A percentile compares a stretch with the other conserved stretches of the same genome.
phyloP scores from a whole-genome alignment of 2,113 vertebrate species.

The Lutjanus erythropterus region DNA sequence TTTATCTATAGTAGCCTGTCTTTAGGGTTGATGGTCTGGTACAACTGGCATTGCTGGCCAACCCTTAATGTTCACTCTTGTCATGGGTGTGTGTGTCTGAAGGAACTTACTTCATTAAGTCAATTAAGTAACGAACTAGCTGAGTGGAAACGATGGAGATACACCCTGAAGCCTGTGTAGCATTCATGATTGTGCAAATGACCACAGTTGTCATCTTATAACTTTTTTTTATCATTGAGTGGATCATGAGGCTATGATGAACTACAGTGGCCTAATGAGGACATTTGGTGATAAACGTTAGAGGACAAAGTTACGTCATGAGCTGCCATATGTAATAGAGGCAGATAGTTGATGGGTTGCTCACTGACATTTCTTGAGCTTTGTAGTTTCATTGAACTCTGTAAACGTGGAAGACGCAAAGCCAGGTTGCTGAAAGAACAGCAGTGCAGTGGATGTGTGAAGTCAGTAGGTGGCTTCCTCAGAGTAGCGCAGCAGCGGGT shows the following conservation, averaged over 20 bases:
- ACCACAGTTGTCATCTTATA: slow-evolving; percentile 40
- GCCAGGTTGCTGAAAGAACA: slow-evolving; percentile 19
- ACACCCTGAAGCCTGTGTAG: slow-evolving; percentile 45
- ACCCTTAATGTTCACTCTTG: slow-evolving; percentile 40
- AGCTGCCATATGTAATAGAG: neutral
- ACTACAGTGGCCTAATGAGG: slow-evolving; percentile 25
- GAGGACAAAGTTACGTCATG: slow-evolving; percentile 18
- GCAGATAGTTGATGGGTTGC: neutral
- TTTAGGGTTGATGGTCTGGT: slow-evolving; percentile 16
- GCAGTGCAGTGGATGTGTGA: slow-evolving; percentile 27
- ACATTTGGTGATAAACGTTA: slow-evolving; percentile 19
- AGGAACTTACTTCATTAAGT: slow-evolving; percentile 66
- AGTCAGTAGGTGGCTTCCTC: slow-evolving; percentile 52
- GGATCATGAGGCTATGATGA: neutral
- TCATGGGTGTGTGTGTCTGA: slow-evolving; percentile 33
- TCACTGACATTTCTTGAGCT: slow-evolving; percentile 4
- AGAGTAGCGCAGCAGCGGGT: slow-evolving; percentile 27
- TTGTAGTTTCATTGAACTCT: neutral
- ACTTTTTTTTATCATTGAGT: slow-evolving; percentile 42
- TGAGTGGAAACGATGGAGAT: slow-evolving; percentile 47
- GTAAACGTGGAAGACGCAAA: neutral
- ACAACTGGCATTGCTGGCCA: slow-evolving; percentile 15
- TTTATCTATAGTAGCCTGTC: slow-evolving; percentile 14
- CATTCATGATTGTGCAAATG: slow-evolving; percentile 26
- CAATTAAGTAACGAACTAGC: slow-evolving; percentile 68